phyloP scores from a whole-genome alignment of 2,797 vertebrate species.

The Microctenopoma steveboyesi region DNA sequence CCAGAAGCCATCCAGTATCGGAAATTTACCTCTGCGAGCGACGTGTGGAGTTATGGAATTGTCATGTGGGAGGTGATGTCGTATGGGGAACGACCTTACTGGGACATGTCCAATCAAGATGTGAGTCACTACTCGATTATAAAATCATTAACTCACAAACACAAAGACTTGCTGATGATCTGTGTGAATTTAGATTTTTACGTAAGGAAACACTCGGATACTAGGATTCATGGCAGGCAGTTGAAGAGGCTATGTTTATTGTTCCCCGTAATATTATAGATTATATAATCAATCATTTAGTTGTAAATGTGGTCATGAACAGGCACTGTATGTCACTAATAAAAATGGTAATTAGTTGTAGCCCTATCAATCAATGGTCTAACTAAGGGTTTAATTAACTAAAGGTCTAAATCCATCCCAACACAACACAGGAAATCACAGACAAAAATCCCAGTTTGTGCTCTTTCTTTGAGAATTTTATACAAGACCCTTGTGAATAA shows the following conservation, averaged over 20 bases:
- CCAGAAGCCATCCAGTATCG: slow-evolving; percentile 98
- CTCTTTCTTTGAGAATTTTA: slow-evolving; percentile 29
- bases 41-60: slow-evolving; percentile 98
- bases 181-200: not conserved
- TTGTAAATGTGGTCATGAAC: not conserved
- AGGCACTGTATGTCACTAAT: not conserved
- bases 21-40: slow-evolving; percentile 98
- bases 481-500: slow-evolving; percentile 31
- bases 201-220: not conserved
- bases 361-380: not conserved
- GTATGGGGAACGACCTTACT: slow-evolving; percentile 97
- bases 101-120: slow-evolving; percentile 99
- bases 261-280: no score
- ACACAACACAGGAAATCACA: slow-evolving; percentile 31
- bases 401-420: not conserved
- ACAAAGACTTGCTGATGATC: not conserved
- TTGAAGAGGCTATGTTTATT: no score
- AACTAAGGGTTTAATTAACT: not conserved
- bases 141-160: not conserved
- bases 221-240: no score
- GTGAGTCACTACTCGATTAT: slow-evolving; percentile 82
- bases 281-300: no score
- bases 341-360: not conserved
- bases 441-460: slow-evolving; percentile 35
- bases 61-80: slow-evolving; percentile 99